Evolutionary conservation across 2,797 vertebrate genomes (phyloP).

Genomic region (Sebastes itinus): DNA sequence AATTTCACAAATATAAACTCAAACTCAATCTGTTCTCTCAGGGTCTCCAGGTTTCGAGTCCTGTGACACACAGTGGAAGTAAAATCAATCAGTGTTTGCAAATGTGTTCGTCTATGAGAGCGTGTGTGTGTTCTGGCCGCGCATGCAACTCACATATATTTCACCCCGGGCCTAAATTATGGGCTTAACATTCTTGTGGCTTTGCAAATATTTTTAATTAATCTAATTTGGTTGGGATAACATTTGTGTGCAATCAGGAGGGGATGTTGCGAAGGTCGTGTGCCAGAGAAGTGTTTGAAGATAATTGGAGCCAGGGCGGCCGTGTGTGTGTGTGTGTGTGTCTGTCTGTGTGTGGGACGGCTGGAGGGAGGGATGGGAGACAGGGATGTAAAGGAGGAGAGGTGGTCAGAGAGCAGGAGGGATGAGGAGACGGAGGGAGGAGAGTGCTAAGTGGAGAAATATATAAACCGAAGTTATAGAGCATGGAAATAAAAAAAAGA

Average conservation of each 20-base stretch:
- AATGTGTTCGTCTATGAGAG: slow-evolving; percentile 49
- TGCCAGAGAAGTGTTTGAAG: slow-evolving; percentile 85
- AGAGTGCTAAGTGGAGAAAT: background rate
- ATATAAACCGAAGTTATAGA: background rate
- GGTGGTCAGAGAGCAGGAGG: slow-evolving; percentile 53
- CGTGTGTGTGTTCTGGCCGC: slow-evolving; percentile 67
- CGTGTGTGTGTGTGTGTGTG: slow-evolving; percentile 38
- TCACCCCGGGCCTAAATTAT: slow-evolving; percentile 75
- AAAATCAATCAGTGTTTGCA: slow-evolving; percentile 52
- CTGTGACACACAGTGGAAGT: slow-evolving; percentile 44
- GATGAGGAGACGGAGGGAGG: slow-evolving; percentile 2
- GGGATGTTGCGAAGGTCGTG: slow-evolving; percentile 83
- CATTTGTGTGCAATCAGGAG: slow-evolving; percentile 86
- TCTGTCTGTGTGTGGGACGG: slow-evolving; percentile 63
- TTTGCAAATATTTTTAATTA: slow-evolving; percentile 87
- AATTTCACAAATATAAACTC: slow-evolving; percentile 61
- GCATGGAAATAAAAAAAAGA: background rate
- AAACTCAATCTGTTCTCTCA: slow-evolving; percentile 43
- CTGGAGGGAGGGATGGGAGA: slow-evolving; percentile 69
- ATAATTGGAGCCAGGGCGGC: slow-evolving; percentile 83
- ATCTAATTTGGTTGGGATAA: slow-evolving; percentile 85
- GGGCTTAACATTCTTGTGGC: slow-evolving; percentile 83
- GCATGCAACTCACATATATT: slow-evolving; percentile 71
- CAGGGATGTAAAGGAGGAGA: slow-evolving; percentile 71
- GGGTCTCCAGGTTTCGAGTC: slow-evolving; percentile 25